Evolutionary conservation across 2,888 invertebrate species (phyloP), one percentile per base, ranked within the genome.

Genomic region (Melangyna quadrimaculata): DNA sequence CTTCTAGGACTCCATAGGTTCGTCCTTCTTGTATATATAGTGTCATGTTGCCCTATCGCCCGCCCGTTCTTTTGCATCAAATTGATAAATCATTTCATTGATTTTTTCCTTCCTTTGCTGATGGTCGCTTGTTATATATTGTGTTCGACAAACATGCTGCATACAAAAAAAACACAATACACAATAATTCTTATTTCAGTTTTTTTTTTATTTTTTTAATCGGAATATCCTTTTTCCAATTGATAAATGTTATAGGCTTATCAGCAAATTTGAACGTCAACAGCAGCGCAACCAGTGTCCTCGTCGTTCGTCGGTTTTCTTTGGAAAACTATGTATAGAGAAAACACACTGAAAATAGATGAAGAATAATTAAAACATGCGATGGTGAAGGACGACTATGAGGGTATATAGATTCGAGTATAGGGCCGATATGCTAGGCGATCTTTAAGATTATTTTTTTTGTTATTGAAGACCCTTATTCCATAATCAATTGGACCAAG

Each of bases 241-340:
- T 84, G 84, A 84, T 80, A 75, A 84, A 84, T 84, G 75, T 84
- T 84, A 84, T 77, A 84, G 84, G 75, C 84, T 84, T 80, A 80
- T 80, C 84, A 75, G 75, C 75, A 84, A 84, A 84, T 84, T 84
- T 80, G 61, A 84, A 77, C 84, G 80, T 80, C 84, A 84, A 80
- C 80, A 72, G 57, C 71, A 80, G 83, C 24, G 67, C 75, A 80
- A 67, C 80, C 63, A 73, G 83, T 74, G 79, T 70, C 8, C 29
- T 35, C 0, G n/a, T n/a, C n/a, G n/a, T n/a, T n/a, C n/a, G n/a
- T n/a, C n/a, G 19, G 19, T 17, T 65, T 61, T n/a, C 9, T 63
- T 17, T 19, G 12, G 5, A 35, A 59, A 22, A 4, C n/a, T 35
- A n/a, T n/a, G n/a, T n/a, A n/a, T n/a, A n/a, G n/a, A 37, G 40